Conservation (phyloP, 2,888 invertebrate species). For the Ormyrus rosae region DNA sequence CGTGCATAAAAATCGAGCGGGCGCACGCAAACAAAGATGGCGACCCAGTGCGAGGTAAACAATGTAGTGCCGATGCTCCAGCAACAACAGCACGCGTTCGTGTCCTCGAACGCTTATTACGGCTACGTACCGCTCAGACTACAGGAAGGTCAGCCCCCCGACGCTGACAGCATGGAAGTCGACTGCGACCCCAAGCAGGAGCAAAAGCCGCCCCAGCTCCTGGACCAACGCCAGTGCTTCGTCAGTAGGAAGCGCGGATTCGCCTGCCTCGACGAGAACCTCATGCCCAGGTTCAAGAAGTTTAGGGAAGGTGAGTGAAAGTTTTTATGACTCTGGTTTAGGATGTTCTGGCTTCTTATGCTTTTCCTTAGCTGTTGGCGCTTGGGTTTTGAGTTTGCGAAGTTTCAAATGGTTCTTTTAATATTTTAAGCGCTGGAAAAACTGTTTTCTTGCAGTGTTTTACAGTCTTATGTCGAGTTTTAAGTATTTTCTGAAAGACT, state of each 20-base stretch:
- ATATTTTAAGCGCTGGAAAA: neutral
- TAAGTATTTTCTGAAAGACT: no score
- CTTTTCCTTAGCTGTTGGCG: no score
- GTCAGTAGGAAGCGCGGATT: conserved; percentile 51
- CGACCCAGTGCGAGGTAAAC: conserved; percentile 40
- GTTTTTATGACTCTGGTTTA: no score
- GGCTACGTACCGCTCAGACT: conserved; percentile 66
- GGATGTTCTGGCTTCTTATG: no score
- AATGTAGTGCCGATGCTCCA: conserved; percentile 8
- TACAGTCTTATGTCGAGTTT: no score
- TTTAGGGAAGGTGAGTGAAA: conserved; percentile 46
- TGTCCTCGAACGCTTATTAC: conserved; percentile 70
- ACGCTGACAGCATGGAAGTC: conserved; percentile 66
- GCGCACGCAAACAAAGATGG: conserved; percentile 30
- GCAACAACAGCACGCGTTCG: conserved; percentile 56
- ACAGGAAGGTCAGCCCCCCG: conserved; percentile 13
- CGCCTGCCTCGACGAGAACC: conserved; percentile 24
- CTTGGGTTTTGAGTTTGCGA: no score
- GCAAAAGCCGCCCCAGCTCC: neutral
- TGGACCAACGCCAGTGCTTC: conserved; percentile 53
- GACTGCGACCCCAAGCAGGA: conserved; percentile 60
- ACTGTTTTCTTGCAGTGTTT: no score
- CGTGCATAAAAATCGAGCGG: neutral
- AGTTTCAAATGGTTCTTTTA: no score
- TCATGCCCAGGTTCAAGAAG: conserved; percentile 43